Base-by-base conservation (phyloP, 2,113 vertebrate species). In the Amazona guildingii region DNA sequence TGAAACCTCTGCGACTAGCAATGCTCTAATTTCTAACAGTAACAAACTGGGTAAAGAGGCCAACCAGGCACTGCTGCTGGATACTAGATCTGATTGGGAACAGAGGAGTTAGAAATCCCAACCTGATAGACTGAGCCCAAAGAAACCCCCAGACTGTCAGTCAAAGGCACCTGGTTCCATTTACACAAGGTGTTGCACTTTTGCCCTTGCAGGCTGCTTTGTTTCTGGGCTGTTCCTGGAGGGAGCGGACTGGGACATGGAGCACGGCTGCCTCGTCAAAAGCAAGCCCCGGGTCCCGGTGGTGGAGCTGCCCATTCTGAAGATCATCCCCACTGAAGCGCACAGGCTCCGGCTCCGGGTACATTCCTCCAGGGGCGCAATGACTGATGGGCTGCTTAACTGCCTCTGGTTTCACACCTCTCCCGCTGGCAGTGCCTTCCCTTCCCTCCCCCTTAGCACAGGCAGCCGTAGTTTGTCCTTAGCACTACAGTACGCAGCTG, bases 191-290 rank as follows among this genome's bases (percentile, higher is more conserved):
- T 5, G 11, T 4, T 29, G 20, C 7, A 2, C 76, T 61, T 72
- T 62, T 88, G 62, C 17, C n/a, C 1, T 16, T 7, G 10, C 96
- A 99, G 99, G 99, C 9, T 99, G 99, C 97, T 99, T 98, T 54
- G 98, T 99, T 41, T 99, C 99, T 0, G 99, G 99, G 3, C 96
- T 99, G 67, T 99, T 99, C 80, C 98, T 99, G 91, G 99, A 99
- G 90, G 99, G 99, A 11, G 99, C 99, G 1, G 98, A 98, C 97
- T 99, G 99, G 99, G 99, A 99, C 81, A 43, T 31, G 0, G 98
- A 98, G 41, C 92, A 84, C 4, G 57, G 98, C 70, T 99, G 99
- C 86, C 97, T 99, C 0, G 66, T 97, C 82, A 98, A 77, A 77
- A 99, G 99, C 94, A 98, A 98, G 94, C 99, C 99, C 13, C 98